These are phyloP conservation scores for Plectus sambesii DNA, from an alignment of 1,140 invertebrate genomes.

Conservation along the genomic window DNA sequence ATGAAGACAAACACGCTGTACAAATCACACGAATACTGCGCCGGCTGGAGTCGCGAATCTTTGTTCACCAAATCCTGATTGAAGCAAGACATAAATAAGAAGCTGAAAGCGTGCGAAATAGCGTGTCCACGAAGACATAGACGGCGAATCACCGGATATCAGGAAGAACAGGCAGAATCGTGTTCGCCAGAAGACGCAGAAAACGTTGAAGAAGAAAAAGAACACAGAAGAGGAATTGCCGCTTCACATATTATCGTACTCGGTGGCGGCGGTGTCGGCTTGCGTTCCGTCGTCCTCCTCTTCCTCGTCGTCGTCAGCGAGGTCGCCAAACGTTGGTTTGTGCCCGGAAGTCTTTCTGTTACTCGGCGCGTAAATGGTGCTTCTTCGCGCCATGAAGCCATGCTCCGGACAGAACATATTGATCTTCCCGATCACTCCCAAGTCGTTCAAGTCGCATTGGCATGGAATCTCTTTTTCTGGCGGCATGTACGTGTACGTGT, in stretches of 20 bases:
- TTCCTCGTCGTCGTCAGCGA: slow-evolving; percentile 19
- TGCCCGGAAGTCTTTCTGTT: neutral
- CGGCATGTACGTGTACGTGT: slow-evolving; percentile 31
- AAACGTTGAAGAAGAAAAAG: neutral
- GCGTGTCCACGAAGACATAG: too few species aligned
- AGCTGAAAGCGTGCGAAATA: slow-evolving; percentile 7
- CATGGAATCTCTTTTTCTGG: slow-evolving; percentile 41
- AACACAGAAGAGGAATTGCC: slow-evolving; percentile 6
- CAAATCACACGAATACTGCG: too few species aligned
- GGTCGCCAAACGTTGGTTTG: slow-evolving; percentile 3
- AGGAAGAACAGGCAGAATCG: slow-evolving; percentile 1
- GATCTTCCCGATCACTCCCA: slow-evolving; percentile 36
- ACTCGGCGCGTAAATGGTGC: too few species aligned
- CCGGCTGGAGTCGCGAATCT: too few species aligned
- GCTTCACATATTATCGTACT: too few species aligned
- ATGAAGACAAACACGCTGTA: too few species aligned
- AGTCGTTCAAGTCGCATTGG: slow-evolving; percentile 36
- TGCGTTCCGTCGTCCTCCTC: slow-evolving; percentile 17
- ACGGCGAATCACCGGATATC: slow-evolving; percentile 1
- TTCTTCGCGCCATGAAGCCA: slow-evolving; percentile 33
- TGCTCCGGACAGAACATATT: slow-evolving; percentile 44
- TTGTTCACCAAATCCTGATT: too few species aligned
- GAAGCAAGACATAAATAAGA: too few species aligned
- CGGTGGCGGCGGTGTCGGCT: too few species aligned
- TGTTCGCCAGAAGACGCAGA: slow-evolving; percentile 7